Base-by-base conservation (phyloP, 1,140 invertebrate genomes). In the Diabrotica undecimpunctata region DNA sequence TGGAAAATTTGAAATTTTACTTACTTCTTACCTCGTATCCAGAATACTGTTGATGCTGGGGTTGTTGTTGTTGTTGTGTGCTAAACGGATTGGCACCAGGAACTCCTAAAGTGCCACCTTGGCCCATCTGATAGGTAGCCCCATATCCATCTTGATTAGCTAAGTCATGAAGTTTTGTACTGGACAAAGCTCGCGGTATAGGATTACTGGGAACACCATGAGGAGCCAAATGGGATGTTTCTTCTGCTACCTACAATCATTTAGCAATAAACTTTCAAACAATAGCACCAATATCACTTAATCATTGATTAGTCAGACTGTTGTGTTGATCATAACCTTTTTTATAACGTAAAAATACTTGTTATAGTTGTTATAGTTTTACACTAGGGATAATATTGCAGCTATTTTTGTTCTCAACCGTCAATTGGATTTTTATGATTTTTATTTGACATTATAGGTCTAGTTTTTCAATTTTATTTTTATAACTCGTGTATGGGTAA, bases 191-290 rank as follows among this genome's bases (percentile, higher is more conserved):
- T 62, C 94, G 83, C 0, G 94, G 93, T 73, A 97, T 90, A 0
- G 92, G 93, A 81, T 93, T 94, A 70, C 93, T 93, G n/a, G 95
- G 95, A 13, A 98, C 95, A 7, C 96, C 96, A 76, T 97, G 95
- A 0, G 96, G 96, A 12, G 95, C 95, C 71, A 97, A 82, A 78
- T 96, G 93, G 36, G 87, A 86, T 6, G 90, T 93, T 70, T 92
- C 93, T 75, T 94, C 92, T 1, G 92, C 88, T 35, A 92, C 89
- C 41, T 46, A 25, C 1, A 25, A 25, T 25, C 4, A 25, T 81
- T 87, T 25, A 25, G 25, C 25, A 25, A 25, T 25, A 25, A 25
- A 25, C 25, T 25, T 25, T 25, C 4, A 25, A 25, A 1, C 25
- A 25, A 25, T 25, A 25, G 4, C 25, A 25, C 25, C 25, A 25